Conservation (phyloP, 2,888 invertebrate genomes). For the Gandaritis pyraliata region DNA sequence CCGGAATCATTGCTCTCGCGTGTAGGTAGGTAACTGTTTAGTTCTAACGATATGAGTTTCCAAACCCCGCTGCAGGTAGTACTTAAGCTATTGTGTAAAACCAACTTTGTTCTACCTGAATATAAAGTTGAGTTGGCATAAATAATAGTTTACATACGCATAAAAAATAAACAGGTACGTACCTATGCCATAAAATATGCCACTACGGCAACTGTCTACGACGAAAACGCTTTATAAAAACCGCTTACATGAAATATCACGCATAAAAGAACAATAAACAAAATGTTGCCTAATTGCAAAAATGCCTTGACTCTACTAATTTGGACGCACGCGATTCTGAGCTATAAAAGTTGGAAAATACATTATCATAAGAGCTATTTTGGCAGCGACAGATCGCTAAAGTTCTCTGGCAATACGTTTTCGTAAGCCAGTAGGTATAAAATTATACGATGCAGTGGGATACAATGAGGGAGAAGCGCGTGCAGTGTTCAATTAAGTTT, state of each 20-base stretch:
- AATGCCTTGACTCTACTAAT: conserved; percentile 27
- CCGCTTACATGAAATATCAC: conserved; percentile 30
- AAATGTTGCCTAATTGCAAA: conserved; percentile 31
- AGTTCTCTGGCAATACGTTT: conserved; percentile 51
- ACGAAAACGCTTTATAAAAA: conserved; percentile 23
- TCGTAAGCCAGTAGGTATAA: conserved; percentile 49
- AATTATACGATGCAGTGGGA: conserved; percentile 51
- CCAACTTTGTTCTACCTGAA: not conserved
- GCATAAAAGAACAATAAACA: conserved; percentile 30
- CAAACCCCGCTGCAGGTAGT: not conserved
- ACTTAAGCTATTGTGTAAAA: not conserved
- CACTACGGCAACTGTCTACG: conserved; percentile 13
- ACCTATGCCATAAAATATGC: conserved; percentile 18
- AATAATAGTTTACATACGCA: not conserved
- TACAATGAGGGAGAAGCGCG: conserved; percentile 28
- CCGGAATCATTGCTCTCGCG: no score
- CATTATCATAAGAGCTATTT: conserved; percentile 47
- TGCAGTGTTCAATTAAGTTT: not conserved
- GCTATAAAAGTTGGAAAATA: conserved; percentile 27
- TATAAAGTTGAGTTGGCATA: not conserved
- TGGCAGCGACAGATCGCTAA: conserved; percentile 51
- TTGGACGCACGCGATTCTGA: conserved; percentile 26
- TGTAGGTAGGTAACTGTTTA: no score
- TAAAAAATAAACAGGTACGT: conserved; percentile 5
- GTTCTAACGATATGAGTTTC: no score